Evolutionary conservation across 1,140 invertebrate species (phyloP).

Genomic region (Camponotus vicinus): DNA sequence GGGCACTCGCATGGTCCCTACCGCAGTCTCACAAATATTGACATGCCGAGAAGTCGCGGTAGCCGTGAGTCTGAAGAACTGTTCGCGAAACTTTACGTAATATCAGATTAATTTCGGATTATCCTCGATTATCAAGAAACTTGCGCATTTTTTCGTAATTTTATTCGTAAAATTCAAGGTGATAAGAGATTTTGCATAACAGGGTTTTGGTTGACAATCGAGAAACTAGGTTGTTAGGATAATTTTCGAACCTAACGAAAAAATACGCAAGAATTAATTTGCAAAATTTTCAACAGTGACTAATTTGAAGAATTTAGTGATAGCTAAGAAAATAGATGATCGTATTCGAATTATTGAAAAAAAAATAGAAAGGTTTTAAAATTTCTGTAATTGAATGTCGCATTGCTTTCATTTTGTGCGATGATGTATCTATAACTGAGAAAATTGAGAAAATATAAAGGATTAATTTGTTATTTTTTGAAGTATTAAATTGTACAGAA

Average conservation of each 20-base stretch:
- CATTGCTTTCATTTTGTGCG: not conserved
- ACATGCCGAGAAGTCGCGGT: slow-evolving; percentile 58
- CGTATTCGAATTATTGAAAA: no score
- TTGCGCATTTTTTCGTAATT: not conserved
- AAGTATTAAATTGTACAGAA: not conserved
- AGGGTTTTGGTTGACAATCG: not conserved
- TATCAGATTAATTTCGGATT: not conserved
- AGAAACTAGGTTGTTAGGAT: not conserved
- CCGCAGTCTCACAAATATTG: slow-evolving; percentile 77
- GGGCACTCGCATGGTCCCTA: slow-evolving; percentile 12
- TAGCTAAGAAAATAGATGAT: not conserved
- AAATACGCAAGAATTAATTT: not conserved
- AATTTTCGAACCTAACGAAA: not conserved
- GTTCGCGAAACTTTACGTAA: slow-evolving; percentile 3
- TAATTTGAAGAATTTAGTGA: not conserved
- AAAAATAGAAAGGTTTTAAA: no score
- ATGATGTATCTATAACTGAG: not conserved
- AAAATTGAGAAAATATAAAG: not conserved
- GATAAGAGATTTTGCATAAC: not conserved
- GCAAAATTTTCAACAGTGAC: not conserved
- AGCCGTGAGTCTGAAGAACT: not conserved
- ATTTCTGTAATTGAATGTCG: not conserved
- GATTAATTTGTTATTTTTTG: not conserved
- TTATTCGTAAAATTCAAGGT: not conserved
- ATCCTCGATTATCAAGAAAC: not conserved